Evolutionary conservation across 1,140 invertebrate genomes (phyloP).

Genomic region (Dufourea novaeangliae): DNA sequence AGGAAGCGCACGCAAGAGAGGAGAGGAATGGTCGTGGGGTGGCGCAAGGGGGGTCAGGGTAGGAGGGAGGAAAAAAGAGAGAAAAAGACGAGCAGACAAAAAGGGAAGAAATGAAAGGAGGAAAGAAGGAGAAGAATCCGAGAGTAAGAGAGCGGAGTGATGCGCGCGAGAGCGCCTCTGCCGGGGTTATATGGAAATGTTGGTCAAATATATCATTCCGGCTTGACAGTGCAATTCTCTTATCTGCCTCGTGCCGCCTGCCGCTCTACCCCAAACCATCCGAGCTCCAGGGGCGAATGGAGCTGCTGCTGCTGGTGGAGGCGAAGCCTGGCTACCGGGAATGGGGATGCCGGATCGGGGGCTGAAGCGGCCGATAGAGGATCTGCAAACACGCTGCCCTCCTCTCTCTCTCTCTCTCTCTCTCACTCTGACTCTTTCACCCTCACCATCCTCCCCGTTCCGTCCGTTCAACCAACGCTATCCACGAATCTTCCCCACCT

Average conservation of each 20-base stretch:
- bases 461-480: slow-evolving; percentile 44
- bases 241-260: slow-evolving; percentile 84
- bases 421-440: not conserved
- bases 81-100: slow-evolving; percentile 22
- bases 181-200: slow-evolving; percentile 88
- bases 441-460: not conserved
- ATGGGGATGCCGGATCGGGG: slow-evolving; percentile 66
- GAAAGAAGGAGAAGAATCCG: slow-evolving; percentile 60
- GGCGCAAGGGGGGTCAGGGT: not conserved
- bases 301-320: slow-evolving; percentile 75
- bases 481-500: slow-evolving; percentile 49
- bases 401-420: slow-evolving; percentile 51
- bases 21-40: not conserved
- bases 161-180: slow-evolving; percentile 77
- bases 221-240: slow-evolving; percentile 93
- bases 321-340: slow-evolving; percentile 62
- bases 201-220: slow-evolving; percentile 93
- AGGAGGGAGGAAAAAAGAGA: slow-evolving; percentile 19
- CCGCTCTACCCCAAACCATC: slow-evolving; percentile 74
- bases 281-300: slow-evolving; percentile 72
- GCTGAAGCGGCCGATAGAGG: slow-evolving; percentile 80
- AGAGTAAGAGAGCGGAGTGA: slow-evolving; percentile 64
- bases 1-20: slow-evolving; percentile 39
- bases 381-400: slow-evolving; percentile 80
- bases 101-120: slow-evolving; percentile 22